A percentile compares a stretch with the other conserved stretches of the same genome.
These are phyloP conservation scores for Campoplex capitator DNA, from an alignment of 2,888 invertebrate genomes.

Conservation along the genomic window DNA sequence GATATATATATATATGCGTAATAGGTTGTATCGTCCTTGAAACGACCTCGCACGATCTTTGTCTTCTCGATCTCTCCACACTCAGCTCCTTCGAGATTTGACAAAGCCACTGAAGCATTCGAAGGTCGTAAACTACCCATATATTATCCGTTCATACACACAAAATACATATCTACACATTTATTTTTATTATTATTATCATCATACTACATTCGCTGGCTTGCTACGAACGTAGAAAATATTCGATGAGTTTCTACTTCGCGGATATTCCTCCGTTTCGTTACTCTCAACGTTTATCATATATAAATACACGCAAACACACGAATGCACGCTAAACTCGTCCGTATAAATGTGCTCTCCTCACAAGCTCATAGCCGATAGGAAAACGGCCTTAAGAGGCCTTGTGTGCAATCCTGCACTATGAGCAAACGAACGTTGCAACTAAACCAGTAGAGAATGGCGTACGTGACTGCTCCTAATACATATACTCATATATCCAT, in stretches of 20 bases:
- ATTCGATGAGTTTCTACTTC: slow-evolving; percentile 5
- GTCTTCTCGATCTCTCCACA: slow-evolving; percentile 52
- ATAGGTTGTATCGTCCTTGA: slow-evolving; percentile 60
- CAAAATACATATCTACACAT: not conserved
- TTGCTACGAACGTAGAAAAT: not conserved
- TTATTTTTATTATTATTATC: not conserved
- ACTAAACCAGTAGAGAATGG: slow-evolving; percentile 44
- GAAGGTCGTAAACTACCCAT: slow-evolving; percentile 20
- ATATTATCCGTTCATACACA: slow-evolving; percentile 7
- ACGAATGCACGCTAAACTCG: not conserved
- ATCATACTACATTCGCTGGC: not conserved
- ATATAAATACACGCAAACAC: not conserved
- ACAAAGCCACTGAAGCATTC: slow-evolving; percentile 45
- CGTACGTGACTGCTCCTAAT: slow-evolving; percentile 51
- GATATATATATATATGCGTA: slow-evolving; percentile 19
- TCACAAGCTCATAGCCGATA: not conserved
- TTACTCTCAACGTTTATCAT: slow-evolving; percentile 8
- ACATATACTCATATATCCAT: not conserved
- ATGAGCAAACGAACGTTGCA: slow-evolving; percentile 38
- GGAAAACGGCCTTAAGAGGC: slow-evolving; percentile 59
- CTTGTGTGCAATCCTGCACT: slow-evolving; percentile 43
- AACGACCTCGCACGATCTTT: slow-evolving; percentile 62
- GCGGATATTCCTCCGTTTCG: slow-evolving; percentile 20
- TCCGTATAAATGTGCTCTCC: slow-evolving; percentile 26
- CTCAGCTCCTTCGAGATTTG: slow-evolving; percentile 48